Base-by-base conservation (phyloP, 1,140 invertebrate genomes). In the Ephestia elutella region DNA sequence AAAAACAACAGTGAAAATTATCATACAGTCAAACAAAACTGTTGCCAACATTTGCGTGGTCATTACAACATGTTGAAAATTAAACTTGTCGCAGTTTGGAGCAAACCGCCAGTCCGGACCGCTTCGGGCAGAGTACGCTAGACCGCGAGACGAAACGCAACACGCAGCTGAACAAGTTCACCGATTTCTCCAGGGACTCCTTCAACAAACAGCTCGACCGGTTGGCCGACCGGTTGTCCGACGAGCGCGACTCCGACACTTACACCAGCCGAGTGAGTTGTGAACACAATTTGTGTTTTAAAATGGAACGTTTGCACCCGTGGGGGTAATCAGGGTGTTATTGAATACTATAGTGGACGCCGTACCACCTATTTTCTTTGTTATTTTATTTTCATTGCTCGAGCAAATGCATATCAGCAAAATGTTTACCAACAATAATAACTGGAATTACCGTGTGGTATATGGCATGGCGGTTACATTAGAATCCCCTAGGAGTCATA, bases 101-200 rank as follows among this genome's bases (percentile, higher is more conserved):
- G 13, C 38, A n/a, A 7, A 64, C 71, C 8, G 56, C 68, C 15
- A 64, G 62, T 59, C 20, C 92, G 18, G 78, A 82, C 15, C 81
- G 81, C 18, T 65, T 65, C 61, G 75, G 78, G 32, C 80, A 77
- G 58, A 84, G 66, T 54, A 84, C 80, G 4, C 65, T 91, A 62
- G 91, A 92, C 57, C 86, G 90, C 18, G 91, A 92, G 68, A 92
- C 91, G 18, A 87, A 90, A 62, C 82, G 90, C 38, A 92, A 92
- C 73, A 92, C 91, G 5, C 90, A 91, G 60, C 85, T 91, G 57
- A 92, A 92, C 79, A 90, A 91, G 75, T 91, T 90, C 60, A 89
- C 81, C 32, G 84, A 87, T 57, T 80, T 70, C 63, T 81, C 85
- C 25, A 73, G 77, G 49, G 86, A 89, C 57, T 75, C 79, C 18